These are phyloP conservation scores for Rhinopomastus cyanomelas DNA, from an alignment of 2,113 vertebrate species.

Conservation along the genomic window DNA sequence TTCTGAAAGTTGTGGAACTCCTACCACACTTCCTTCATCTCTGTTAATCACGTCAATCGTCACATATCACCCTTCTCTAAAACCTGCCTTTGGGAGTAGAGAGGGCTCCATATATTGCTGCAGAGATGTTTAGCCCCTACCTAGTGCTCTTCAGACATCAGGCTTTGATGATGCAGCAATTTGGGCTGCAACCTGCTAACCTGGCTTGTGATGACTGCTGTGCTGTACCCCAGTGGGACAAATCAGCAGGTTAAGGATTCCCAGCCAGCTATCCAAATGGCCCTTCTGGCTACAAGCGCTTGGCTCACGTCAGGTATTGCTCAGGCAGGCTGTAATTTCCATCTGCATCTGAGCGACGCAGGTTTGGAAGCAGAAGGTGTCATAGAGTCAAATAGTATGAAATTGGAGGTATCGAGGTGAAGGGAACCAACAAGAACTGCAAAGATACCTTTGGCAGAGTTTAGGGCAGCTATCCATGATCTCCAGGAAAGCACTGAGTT, in stretches of 20 bases:
- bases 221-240: background rate
- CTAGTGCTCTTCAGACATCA: background rate
- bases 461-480: background rate
- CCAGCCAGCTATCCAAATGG: background rate
- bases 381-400: background rate
- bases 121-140: background rate
- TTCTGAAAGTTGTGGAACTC: background rate
- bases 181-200: background rate
- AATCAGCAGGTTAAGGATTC: background rate
- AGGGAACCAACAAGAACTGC: background rate
- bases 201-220: rapidly evolving
- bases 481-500: background rate
- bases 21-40: background rate
- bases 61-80: background rate
- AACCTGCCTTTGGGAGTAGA: background rate
- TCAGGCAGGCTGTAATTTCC: background rate
- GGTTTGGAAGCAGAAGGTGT: background rate
- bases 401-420: background rate
- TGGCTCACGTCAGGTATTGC: background rate
- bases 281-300: background rate
- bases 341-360: background rate
- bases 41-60: background rate
- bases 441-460: background rate
- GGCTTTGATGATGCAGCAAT: background rate
- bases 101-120: background rate